These are phyloP conservation scores for Calephelis virginiensis DNA, from an alignment of 1,140 invertebrate species.

Conservation along the genomic window DNA sequence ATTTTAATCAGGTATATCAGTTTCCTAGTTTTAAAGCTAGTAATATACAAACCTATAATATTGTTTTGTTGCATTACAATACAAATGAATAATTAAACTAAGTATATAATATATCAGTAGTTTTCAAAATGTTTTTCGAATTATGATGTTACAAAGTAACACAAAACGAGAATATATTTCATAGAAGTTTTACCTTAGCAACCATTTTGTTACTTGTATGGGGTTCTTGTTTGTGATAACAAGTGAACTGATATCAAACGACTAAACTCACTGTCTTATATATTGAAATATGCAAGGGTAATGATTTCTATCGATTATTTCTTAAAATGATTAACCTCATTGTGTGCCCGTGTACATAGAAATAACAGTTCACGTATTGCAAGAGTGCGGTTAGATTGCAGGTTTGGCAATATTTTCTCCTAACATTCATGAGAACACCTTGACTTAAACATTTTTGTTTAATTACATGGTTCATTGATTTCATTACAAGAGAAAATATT, in stretches of 20 bases:
- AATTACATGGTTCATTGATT: conserved; percentile 9
- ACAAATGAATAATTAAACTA: no score
- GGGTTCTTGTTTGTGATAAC: background rate
- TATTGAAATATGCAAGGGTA: conserved; percentile 39
- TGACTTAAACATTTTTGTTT: conserved; percentile 2
- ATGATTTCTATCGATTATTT: conserved; percentile 16
- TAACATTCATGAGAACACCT: conserved; percentile 26
- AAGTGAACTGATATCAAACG: conserved; percentile 38
- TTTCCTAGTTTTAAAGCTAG: no score
- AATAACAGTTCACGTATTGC: conserved; percentile 12
- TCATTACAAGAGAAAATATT: background rate
- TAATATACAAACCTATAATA: no score
- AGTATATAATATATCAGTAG: no score
- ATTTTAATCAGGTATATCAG: no score
- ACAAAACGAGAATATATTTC: background rate
- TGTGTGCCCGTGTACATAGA: conserved; percentile 8
- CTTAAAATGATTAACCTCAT: conserved; percentile 15
- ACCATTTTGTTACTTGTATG: conserved; percentile 29
- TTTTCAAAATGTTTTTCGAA: no score
- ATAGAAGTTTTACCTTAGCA: conserved; percentile 30
- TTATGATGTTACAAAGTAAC: no score
- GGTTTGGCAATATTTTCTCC: conserved; percentile 11
- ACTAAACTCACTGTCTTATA: conserved; percentile 40
- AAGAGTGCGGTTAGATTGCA: conserved; percentile 1
- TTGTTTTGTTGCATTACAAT: no score